Evolutionary conservation across 2,113 vertebrate species (phyloP).

Genomic region (Paratilapia polleni): DNA sequence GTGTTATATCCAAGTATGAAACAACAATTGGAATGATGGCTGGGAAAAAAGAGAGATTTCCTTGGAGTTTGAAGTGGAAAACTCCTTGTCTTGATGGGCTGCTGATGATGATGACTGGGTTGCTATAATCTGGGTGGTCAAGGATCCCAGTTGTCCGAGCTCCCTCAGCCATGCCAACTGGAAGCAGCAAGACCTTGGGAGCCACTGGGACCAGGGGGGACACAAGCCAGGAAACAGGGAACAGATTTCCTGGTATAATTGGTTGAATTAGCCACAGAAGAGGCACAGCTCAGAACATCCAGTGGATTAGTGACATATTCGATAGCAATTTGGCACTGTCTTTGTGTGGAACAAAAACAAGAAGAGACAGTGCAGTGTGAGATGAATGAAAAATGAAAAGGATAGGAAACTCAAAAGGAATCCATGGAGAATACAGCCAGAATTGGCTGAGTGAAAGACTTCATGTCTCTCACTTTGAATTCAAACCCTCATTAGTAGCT

Average conservation of each 20-base stretch:
- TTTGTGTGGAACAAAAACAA: constrained; percentile 50
- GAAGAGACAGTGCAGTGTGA: constrained; percentile 4
- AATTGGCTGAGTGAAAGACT: constrained; percentile 10
- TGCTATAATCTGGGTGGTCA: constrained; percentile 70
- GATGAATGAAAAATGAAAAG: constrained; percentile 23
- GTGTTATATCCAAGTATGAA: constrained; percentile 59
- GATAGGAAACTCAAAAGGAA: constrained; percentile 14
- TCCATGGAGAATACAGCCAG: constrained; percentile 24
- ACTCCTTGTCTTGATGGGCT: constrained; percentile 61
- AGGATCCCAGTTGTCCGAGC: constrained; percentile 69
- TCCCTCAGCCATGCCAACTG: constrained; percentile 63
- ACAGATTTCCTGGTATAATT: constrained; percentile 40
- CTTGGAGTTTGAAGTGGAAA: constrained; percentile 55
- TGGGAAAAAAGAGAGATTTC: constrained; percentile 53
- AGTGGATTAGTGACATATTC: constrained; percentile 57
- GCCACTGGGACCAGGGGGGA: constrained; percentile 42
- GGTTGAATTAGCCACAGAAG: constrained; percentile 46
- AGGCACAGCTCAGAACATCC: constrained; percentile 42
- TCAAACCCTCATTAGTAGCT: constrained; percentile 25
- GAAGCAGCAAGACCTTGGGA: constrained; percentile 45
- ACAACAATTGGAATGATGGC: constrained; percentile 44
- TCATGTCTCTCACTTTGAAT: constrained; percentile 25
- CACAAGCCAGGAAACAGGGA: constrained; percentile 24
- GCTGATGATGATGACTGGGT: constrained; percentile 55
- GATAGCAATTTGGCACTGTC: constrained; percentile 37